Evolutionary conservation across 2,797 vertebrate species (phyloP).

Genomic region (Pristis pectinata): DNA sequence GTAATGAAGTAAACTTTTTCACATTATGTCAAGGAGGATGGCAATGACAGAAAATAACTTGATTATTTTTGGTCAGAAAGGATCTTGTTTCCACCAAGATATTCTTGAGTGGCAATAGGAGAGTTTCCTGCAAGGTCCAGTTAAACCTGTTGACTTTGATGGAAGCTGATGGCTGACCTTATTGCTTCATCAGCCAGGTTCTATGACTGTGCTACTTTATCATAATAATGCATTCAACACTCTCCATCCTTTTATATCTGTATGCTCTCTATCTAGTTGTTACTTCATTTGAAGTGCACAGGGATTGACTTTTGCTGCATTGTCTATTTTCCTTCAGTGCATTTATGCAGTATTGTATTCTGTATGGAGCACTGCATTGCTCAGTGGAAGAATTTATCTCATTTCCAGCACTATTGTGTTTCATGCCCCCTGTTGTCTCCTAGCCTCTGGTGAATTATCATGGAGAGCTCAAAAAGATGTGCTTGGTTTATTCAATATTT

Average conservation of each 20-base stretch:
- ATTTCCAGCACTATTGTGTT: not conserved
- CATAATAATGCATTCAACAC: not conserved
- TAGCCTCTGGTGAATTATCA: no score
- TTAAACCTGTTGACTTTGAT: not conserved
- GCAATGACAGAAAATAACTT: not conserved
- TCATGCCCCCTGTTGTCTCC: no score
- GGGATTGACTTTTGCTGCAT: not conserved
- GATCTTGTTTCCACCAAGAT: not conserved
- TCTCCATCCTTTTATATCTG: not conserved
- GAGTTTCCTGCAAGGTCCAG: not conserved
- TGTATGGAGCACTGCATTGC: not conserved
- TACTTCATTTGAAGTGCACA: not conserved
- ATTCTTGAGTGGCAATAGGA: not conserved
- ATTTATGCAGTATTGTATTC: not conserved
- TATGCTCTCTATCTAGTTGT: not conserved
- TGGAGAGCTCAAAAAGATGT: no score
- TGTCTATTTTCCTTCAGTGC: not conserved
- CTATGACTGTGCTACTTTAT: not conserved
- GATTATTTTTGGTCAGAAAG: not conserved
- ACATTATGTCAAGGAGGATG: no score
- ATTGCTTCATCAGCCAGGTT: not conserved
- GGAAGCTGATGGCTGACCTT: not conserved
- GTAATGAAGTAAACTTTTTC: not conserved
- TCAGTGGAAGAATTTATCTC: not conserved
- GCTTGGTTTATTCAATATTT: no score